These are phyloP conservation scores for Pristionchus fissidentatus DNA, from an alignment of 2,888 invertebrate species.

Conservation along the genomic window DNA sequence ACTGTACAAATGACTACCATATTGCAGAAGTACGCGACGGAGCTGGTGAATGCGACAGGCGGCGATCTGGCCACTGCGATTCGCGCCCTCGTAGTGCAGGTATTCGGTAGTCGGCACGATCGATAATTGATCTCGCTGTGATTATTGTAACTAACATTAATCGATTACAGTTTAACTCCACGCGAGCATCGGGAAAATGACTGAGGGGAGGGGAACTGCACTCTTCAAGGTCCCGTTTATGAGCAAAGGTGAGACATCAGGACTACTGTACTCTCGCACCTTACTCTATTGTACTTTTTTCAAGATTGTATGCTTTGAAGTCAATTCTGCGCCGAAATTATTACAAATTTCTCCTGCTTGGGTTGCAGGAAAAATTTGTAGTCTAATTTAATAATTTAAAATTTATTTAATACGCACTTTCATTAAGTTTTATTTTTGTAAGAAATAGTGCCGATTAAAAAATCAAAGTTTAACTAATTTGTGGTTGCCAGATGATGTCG, in stretches of 20 bases:
- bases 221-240: constrained; percentile 53
- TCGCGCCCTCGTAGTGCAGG: constrained; percentile 55
- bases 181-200: constrained; percentile 59
- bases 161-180: constrained; percentile 47
- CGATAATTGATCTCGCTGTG: too few relatives aligned
- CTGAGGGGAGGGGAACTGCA: constrained; percentile 58
- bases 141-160: background rate
- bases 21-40: constrained; percentile 61
- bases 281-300: too few relatives aligned
- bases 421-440: too few relatives aligned
- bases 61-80: constrained; percentile 57
- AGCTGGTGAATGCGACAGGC: constrained; percentile 63
- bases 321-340: too few relatives aligned
- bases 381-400: too few relatives aligned
- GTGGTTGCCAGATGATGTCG: background rate
- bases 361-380: too few relatives aligned
- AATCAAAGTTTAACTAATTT: too few relatives aligned
- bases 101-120: constrained; percentile 2
- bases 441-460: too few relatives aligned
- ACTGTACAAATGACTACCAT: too few relatives aligned
- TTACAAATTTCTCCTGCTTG: too few relatives aligned
- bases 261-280: too few relatives aligned
- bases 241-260: constrained; percentile 36
- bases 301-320: constrained; percentile 78
- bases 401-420: too few relatives aligned